Percentiles rank a stretch among this genome's conserved stretches.
Conservation (phyloP, 2,888 invertebrate species). For the Xestia ashworthii region DNA sequence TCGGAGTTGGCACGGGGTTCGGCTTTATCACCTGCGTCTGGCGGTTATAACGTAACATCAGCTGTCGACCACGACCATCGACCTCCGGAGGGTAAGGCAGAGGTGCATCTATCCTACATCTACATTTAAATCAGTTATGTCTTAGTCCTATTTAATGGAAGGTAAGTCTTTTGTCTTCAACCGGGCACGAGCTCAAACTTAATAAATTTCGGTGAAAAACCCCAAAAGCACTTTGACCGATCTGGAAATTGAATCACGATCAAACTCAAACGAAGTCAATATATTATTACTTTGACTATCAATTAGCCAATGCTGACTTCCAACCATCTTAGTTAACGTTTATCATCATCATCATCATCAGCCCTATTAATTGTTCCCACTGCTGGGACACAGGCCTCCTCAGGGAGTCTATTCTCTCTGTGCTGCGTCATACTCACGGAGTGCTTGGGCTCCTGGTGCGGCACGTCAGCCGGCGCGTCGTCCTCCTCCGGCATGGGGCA, state of each 20-base stretch:
- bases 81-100: background rate
- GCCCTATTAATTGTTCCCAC: too few relatives aligned
- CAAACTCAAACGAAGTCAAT: background rate
- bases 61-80: background rate
- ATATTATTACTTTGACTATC: background rate
- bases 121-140: background rate
- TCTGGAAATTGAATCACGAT: background rate
- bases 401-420: too few relatives aligned
- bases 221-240: background rate
- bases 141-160: background rate
- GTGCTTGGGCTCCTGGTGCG: constrained; percentile 6
- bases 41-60: background rate
- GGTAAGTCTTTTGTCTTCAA: background rate
- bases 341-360: too few relatives aligned
- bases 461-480: constrained; percentile 68
- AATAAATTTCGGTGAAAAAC: background rate
- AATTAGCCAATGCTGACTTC: background rate
- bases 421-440: constrained; percentile 30
- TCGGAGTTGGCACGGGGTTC: constrained; percentile 90
- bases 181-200: background rate
- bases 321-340: background rate
- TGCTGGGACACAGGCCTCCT: too few relatives aligned
- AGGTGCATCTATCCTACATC: background rate
- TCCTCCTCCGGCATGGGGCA: constrained; percentile 96
- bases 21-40: constrained; percentile 73